Conservation (phyloP, 1,140 invertebrate genomes). For the Nebria ingens region DNA sequence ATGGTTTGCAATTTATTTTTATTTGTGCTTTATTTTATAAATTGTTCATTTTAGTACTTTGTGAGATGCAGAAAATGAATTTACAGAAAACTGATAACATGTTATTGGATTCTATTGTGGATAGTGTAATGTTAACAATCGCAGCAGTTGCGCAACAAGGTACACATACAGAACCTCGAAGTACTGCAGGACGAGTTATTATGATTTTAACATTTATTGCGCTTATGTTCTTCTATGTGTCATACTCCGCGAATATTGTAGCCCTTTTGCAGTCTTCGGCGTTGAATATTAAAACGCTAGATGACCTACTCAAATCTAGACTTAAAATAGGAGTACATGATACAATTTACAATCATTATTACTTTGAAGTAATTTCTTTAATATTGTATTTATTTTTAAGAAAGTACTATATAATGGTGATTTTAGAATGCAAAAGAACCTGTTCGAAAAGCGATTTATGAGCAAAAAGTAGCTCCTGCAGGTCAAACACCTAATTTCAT, state of each 20-base stretch:
- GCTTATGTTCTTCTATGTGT: conserved; percentile 29
- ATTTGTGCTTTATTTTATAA: background rate
- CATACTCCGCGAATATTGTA: conserved; percentile 37
- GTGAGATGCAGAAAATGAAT: background rate
- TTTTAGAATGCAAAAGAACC: conserved; percentile 44
- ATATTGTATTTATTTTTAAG: conserved; percentile 23
- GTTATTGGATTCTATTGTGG: background rate
- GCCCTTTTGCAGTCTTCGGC: conserved; percentile 13
- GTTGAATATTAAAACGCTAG: conserved; percentile 11
- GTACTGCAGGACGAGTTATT: conserved; percentile 11
- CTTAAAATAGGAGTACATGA: conserved; percentile 16
- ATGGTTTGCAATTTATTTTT: background rate
- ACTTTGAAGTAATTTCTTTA: conserved; percentile 24
- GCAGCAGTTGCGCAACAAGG: conserved; percentile 14
- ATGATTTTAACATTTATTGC: conserved; percentile 16
- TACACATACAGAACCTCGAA: background rate
- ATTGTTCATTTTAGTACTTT: background rate
- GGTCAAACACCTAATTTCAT: conserved; percentile 42
- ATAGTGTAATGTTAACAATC: conserved; percentile 11
- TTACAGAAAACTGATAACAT: background rate
- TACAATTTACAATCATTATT: conserved; percentile 17
- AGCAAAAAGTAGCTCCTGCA: conserved; percentile 45
- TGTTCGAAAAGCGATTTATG: conserved; percentile 43
- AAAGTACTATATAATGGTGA: conserved; percentile 29
- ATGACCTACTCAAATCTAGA: conserved; percentile 16